phyloP scores from a whole-genome alignment of 2,888 invertebrate species.

The Arge pagana region DNA sequence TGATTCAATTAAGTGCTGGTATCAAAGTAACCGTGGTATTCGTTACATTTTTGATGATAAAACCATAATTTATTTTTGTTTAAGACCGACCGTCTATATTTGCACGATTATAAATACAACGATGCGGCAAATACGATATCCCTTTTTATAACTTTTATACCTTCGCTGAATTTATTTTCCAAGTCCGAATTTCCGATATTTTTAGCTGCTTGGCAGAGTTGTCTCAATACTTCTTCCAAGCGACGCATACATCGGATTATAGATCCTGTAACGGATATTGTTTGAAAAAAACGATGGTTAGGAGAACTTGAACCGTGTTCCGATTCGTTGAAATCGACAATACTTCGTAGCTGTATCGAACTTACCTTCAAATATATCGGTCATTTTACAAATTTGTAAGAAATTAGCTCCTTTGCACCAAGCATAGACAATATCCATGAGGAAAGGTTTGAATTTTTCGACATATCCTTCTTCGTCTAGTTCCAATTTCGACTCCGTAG shows the following conservation, averaged over 20 bases:
- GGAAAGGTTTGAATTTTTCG: conserved; percentile 87
- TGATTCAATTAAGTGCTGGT: too few species aligned
- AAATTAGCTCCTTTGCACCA: conserved; percentile 96
- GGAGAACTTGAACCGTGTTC: conserved; percentile 5
- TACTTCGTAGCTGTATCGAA: background rate
- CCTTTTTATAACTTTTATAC: conserved; percentile 88
- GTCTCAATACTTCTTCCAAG: conserved; percentile 92
- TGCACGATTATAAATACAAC: conserved; percentile 89
- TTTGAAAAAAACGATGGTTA: too few species aligned
- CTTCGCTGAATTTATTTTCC: conserved; percentile 94
- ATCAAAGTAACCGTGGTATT: too few species aligned
- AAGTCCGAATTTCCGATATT: conserved; percentile 95
- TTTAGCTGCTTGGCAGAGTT: conserved; percentile 94
- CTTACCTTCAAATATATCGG: conserved; percentile 92
- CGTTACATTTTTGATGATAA: too few species aligned
- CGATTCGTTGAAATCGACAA: too few species aligned
- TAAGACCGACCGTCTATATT: too few species aligned
- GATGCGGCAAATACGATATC: conserved; percentile 99
- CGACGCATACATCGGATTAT: conserved; percentile 93
- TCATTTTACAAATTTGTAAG: conserved; percentile 91
- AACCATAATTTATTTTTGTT: too few species aligned
- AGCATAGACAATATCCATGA: conserved; percentile 96
- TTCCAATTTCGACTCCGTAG: conserved; percentile 81
- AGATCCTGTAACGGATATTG: conserved; percentile 69
- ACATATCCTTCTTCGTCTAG: conserved; percentile 91